Base-by-base conservation (phyloP, 2,113 vertebrate species). In the Nettapus auritus region DNA sequence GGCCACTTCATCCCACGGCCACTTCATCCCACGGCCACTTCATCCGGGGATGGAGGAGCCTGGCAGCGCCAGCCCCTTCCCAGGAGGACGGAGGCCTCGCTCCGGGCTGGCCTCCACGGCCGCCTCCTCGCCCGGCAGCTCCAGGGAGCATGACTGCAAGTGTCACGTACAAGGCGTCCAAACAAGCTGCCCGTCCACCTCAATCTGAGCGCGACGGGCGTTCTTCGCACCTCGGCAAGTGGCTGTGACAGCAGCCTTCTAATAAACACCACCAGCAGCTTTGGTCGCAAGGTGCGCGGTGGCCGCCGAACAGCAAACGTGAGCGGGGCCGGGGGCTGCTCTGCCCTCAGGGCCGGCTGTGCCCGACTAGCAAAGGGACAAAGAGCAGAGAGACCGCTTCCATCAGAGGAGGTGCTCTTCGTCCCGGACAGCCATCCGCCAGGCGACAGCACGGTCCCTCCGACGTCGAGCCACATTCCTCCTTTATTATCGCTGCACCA, bases 261-360 rank as follows among this genome's bases (percentile, higher is more conserved):
- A 21, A 52, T 28, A 79, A 64, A 79, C 34, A 79, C 60, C 8
- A 31, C 11, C 22, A 2, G 0, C 3, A 69, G 60, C 38, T 81
- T 31, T 42, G 59, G 6, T 34, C 44, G n/a, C 20, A 18, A 4
- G 4, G 16, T 59, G 48, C 33, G 6, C 15, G 5, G 17, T 11
- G 0, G 0, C 75, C 46, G 19, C 44, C 1, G 0, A 67, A 48
- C 70, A 74, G 7, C 31, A 67, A 57, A 0, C 0, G 1, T 5
- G 13, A 66, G 38, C 8, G 4, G 31, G 13, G 22, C 34, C 1
- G 3, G 56, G 33, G 31, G 67, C 17, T 40, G 40, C 42, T 75
- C 33, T 55, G 56, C 53, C 38, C 15, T 57, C 55, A n/a, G 36
- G 62, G 29, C 18, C 57, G 13, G 5, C 3, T 53, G 25, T 7